These are phyloP conservation scores for Drosophila neutralis DNA, from an alignment of 2,888 invertebrate genomes.

Conservation along the genomic window DNA sequence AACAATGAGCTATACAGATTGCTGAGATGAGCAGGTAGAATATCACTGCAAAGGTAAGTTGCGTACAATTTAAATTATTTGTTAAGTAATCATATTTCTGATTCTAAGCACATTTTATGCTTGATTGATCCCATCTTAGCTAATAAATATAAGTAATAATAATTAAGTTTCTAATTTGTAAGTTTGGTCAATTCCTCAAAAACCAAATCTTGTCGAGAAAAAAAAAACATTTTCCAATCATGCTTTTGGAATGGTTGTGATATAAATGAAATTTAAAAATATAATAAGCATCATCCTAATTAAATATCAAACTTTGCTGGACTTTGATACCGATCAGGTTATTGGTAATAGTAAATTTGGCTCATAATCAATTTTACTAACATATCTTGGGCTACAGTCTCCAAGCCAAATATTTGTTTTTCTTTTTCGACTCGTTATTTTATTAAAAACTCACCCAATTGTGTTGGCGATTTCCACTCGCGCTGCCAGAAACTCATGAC, in stretches of 20 bases:
- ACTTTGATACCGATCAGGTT: not conserved
- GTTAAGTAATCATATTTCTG: not conserved
- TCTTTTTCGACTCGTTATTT: not conserved
- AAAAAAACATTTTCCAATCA: not conserved
- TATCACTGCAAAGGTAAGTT: slow-evolving; percentile 30
- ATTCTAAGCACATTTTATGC: not conserved
- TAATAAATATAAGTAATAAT: not conserved
- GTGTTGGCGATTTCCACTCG: slow-evolving; percentile 29
- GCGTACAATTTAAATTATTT: not conserved
- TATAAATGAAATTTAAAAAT: not conserved
- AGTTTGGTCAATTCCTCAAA: not conserved
- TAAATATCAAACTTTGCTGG: not conserved
- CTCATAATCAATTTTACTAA: not conserved
- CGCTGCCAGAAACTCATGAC: slow-evolving; percentile 34
- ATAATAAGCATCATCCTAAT: no score
- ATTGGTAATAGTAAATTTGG: not conserved
- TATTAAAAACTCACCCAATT: slow-evolving; percentile 52
- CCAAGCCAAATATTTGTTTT: not conserved
- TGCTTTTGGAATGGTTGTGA: not conserved
- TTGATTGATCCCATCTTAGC: not conserved
- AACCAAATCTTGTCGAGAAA: not conserved
- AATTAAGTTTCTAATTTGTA: not conserved
- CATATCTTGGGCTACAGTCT: not conserved
- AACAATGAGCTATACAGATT: slow-evolving; percentile 28
- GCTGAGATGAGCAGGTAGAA: slow-evolving; percentile 36